Evolutionary conservation across 2,113 vertebrate genomes (phyloP), one percentile per base, ranked within the genome.

Genomic region (Sander vitreus): DNA sequence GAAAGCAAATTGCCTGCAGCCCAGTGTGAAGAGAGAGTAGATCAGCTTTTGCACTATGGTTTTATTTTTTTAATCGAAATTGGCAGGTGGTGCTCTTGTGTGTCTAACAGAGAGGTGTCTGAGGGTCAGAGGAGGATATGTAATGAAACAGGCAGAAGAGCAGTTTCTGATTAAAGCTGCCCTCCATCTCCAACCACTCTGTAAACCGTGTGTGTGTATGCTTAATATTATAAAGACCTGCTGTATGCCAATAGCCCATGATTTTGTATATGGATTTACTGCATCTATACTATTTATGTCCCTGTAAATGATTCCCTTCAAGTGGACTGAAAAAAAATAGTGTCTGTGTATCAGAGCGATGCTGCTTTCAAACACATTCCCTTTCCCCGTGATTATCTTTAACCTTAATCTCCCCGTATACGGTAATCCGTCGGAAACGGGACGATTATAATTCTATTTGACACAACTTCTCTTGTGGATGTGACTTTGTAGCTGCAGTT

Each of bases 381-480:
- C 89, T 90, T 80, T 90, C 81, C 88, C 79, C 58, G 3, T 76
- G 82, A 91, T 91, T 88, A 92, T 92, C 81, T 87, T 77, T 55
- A 91, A 85, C 74, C 86, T 83, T 91, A 93, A 94, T 91, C 93
- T 90, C 57, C 54, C 51, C 5, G 50, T 71, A 45, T 43, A 60
- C 74, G n/a, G 30, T 90, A 86, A 92, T 89, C 88, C 76, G 78
- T 15, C 12, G 14, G 81, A 92, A 83, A 76, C 72, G 39, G 36
- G 14, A 75, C 1, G 21, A 68, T 81, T 70, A 73, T 54, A 21
- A 73, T 73, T 73, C 27, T 18, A 30, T 64, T 81, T 77, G 65
- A 78, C 45, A 50, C n/a, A 14, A 23, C 54, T 62, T 60, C 45
- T 73, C 36, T 43, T 36, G 25, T 33, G 18, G 73, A 54, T 19